Percentiles rank a stretch among this genome's conserved stretches.
Conservation (phyloP, 2,888 invertebrate genomes). For the Glyphotaelius pellucidus region DNA sequence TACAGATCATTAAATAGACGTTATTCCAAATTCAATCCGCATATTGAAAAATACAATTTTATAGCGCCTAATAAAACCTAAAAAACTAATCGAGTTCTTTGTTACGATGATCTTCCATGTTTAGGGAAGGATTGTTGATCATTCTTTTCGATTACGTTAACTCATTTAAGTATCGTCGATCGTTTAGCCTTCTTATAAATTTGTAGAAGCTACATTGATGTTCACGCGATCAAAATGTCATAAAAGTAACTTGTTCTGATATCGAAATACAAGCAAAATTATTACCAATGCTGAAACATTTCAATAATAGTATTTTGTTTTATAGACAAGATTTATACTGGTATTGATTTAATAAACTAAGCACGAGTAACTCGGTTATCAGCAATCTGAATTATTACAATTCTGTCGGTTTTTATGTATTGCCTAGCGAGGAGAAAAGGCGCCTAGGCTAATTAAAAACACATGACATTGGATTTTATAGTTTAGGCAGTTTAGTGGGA, state of each 20-base stretch:
- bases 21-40: background rate
- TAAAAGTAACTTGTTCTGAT: background rate
- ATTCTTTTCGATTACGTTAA: background rate
- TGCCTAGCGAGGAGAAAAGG: constrained; percentile 16
- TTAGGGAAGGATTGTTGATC: background rate
- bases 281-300: background rate
- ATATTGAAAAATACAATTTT: background rate
- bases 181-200: background rate
- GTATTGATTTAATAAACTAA: constrained; percentile 32
- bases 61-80: background rate
- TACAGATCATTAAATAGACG: background rate
- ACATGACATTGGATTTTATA: constrained; percentile 45
- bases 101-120: background rate
- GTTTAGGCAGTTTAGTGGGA: constrained; percentile 20
- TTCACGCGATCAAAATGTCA: constrained; percentile 3
- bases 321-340: constrained; percentile 6
- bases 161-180: background rate
- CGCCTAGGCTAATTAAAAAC: constrained; percentile 36
- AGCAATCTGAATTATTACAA: constrained; percentile 21
- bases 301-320: constrained; percentile 13
- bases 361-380: constrained; percentile 14
- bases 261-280: background rate
- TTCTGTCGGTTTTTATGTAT: constrained; percentile 38
- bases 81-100: background rate
- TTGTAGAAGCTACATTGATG: background rate